Evolutionary conservation across 2,888 invertebrate genomes (phyloP).

Genomic region (Pachymerium ferrugineum): DNA sequence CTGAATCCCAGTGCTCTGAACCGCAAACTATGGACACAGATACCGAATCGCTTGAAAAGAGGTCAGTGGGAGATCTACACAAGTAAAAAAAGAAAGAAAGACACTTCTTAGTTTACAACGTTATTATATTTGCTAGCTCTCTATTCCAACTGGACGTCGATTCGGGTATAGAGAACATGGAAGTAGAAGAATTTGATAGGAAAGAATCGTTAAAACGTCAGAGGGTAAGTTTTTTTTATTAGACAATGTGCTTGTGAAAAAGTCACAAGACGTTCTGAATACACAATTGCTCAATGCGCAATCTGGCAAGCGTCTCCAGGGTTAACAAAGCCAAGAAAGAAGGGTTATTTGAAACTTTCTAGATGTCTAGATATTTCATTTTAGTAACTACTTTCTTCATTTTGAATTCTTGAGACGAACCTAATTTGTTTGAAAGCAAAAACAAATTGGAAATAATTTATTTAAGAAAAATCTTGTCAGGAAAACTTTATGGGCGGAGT

Average conservation of each 20-base stretch:
- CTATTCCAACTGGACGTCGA: slow-evolving; percentile 59
- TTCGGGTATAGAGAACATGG: slow-evolving; percentile 71
- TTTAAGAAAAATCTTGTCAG: too few species aligned
- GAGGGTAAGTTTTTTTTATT: slow-evolving; percentile 41
- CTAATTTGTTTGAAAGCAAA: too few species aligned
- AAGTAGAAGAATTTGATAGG: slow-evolving; percentile 54
- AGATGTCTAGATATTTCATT: too few species aligned
- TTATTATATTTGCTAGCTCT: slow-evolving; percentile 45
- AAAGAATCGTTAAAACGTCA: slow-evolving; percentile 45
- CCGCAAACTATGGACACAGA: slow-evolving; percentile 37
- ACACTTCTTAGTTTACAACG: neutral
- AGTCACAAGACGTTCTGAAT: too few species aligned
- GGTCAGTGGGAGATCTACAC: slow-evolving; percentile 27
- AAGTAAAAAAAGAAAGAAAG: neutral
- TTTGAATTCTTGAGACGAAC: too few species aligned
- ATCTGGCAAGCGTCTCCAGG: too few species aligned
- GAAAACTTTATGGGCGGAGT: neutral
- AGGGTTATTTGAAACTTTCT: too few species aligned
- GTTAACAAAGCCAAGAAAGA: too few species aligned
- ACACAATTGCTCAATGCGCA: too few species aligned
- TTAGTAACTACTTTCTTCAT: too few species aligned
- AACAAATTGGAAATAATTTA: too few species aligned
- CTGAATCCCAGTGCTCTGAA: slow-evolving; percentile 36
- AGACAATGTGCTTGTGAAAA: neutral
- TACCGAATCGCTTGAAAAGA: slow-evolving; percentile 37